Base-by-base conservation (phyloP, 1,140 invertebrate species). In the Himalopsyche phryganea region DNA sequence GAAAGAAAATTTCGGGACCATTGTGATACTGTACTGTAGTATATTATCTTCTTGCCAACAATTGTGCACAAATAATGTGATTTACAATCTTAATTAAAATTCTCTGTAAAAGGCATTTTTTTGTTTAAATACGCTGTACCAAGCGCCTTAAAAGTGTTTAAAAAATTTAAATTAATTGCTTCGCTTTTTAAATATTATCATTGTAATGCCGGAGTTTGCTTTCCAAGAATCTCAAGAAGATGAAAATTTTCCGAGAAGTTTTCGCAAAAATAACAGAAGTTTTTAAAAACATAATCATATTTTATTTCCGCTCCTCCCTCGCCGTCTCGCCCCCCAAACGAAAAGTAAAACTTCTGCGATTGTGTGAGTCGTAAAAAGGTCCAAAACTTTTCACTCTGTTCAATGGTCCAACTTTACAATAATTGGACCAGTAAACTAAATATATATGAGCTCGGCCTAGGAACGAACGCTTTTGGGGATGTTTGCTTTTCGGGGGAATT, bases 211-310 rank as follows among this genome's bases (percentile, higher is more conserved):
- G 9, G 23, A 28, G 9, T 28, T 28, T 28, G 9, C 23, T 28
- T 28, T 28, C 23, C 9, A 9, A 9, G 9, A 28, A 28, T 28
- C 23, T 28, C 32, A 55, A 55, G 17, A 55, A 55, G 32, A 47
- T 32, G 44, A 55, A 53, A 45, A 53, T 28, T 44, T 18, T 18
- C 38, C 38, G 23, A 5, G 23, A 9, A 28, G 4, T 28, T 28
- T 28, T 28, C 23, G 10, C 14, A 53, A 53, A 53, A 53, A 53
- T 45, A 38, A n/a, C 18, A 36, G 18, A 47, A 47, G 42, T 55
- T 28, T 55, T 36, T 42, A 20, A 55, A 55, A 55, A 55, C 44
- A 55, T 55, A 55, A 55, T 55, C 52, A 55, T 55, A 55, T 55
- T 55, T 55, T 55, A 55, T 55, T 55, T 47, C 52, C 23, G 50